Evolutionary conservation across 1,140 invertebrate genomes (phyloP), one percentile per base, ranked within the genome.

Genomic region (Mya arenaria): DNA sequence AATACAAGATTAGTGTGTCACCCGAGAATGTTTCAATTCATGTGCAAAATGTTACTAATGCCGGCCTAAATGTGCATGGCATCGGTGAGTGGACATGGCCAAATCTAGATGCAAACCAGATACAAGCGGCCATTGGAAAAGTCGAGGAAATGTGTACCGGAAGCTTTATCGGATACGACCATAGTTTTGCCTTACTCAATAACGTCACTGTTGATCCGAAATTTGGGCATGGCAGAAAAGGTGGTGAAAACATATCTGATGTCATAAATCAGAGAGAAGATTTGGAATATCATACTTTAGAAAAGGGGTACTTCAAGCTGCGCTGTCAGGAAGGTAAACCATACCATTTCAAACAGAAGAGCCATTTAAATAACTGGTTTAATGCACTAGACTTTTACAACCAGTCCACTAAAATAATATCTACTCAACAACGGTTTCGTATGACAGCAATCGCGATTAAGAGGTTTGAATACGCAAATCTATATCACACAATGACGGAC

Each of bases 401-500:
- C 65, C 32, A 30, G 15, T 41, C n/a, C 32, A 23, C 1, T 52
- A 80, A 19, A 37, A 10, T 6, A 0, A 6, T 32, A n/a, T n/a
- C n/a, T n/a, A n/a, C n/a, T n/a, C n/a, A n/a, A 0, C 52, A 13
- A 28, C 65, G n/a, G 10, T 48, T 86, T 17, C 34, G 10, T 8
- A 68, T 73, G 17, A 78, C 82, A 25, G 83, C 87, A 4, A 74
- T 89, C 23, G 89, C 89, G 32, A 58, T 89, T 10, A 69, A 77
- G 55, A 71, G 91, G 28, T 91, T 90, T 73, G 91, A 92, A 73
- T 92, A 91, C 82, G 91, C 85, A 13, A 92, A 92, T 75, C 65
- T 91, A 4, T 92, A 91, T 72, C 91, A 92, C 81, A 89, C 90
- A 5, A 88, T 91, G 82, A 91, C 91, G 6, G 90, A 92, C 80